Conservation (phyloP, 2,797 vertebrate genomes). For the Neopelma chrysocephalum region DNA sequence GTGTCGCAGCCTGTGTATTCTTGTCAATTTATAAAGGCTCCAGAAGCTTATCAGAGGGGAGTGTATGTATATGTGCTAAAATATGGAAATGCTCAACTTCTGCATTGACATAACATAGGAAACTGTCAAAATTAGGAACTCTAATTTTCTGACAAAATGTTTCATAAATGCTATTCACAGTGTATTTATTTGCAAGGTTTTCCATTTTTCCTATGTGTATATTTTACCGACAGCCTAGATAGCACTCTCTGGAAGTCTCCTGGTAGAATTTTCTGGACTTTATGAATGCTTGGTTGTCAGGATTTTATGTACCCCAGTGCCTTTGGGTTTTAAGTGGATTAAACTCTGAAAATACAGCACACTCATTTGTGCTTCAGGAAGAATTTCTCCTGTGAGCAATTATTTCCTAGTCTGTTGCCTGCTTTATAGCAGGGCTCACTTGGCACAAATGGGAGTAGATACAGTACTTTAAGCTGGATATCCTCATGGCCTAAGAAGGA, state of each 20-base stretch:
- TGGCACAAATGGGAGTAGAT: background rate
- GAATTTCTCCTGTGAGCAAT: background rate
- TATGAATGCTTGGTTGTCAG: background rate
- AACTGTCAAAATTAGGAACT: background rate
- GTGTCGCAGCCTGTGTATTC: background rate
- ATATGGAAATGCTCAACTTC: background rate
- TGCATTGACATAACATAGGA: background rate
- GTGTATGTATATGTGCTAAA: background rate
- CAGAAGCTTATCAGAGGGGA: background rate
- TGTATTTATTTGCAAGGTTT: background rate
- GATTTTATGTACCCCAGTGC: background rate
- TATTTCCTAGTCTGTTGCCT: background rate
- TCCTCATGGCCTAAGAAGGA: background rate
- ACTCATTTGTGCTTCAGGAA: background rate
- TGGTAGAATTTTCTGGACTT: background rate
- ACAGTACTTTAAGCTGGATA: background rate
- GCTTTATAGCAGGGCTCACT: background rate
- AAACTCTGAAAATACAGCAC: background rate
- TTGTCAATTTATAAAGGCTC: background rate
- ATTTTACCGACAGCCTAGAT: background rate
- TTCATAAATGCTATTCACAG: background rate
- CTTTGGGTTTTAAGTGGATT: slow-evolving; percentile 20
- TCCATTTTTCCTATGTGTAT: background rate
- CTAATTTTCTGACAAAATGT: background rate
- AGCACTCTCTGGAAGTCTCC: background rate